Conservation (phyloP, 37 sponge, comb jelly and placozoan species). For the Axinella damicornis region DNA sequence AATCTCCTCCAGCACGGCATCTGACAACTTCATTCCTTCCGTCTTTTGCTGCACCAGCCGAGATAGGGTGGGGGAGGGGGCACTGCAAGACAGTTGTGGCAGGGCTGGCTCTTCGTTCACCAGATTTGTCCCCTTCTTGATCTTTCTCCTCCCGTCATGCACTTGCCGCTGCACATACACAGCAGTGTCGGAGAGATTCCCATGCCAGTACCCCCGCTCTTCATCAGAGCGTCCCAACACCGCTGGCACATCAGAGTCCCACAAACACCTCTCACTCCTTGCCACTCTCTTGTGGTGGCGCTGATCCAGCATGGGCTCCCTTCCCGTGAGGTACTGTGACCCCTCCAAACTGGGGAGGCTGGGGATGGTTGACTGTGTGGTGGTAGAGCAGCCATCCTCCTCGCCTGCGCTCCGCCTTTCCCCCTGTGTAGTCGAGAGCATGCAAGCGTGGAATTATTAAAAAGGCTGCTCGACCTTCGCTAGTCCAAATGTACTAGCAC, state of each 20-base stretch:
- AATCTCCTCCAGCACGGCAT: conserved; percentile 6
- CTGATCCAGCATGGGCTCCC: too few relatives aligned
- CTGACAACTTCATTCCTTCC: conserved; percentile 7
- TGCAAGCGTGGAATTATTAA: too few relatives aligned
- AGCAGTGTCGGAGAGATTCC: conserved; percentile 23
- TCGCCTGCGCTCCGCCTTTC: too few relatives aligned
- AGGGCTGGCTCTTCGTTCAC: too few relatives aligned
- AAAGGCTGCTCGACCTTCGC: too few relatives aligned
- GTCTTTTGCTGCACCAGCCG: conserved; percentile 25
- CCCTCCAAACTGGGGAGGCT: conserved; percentile 13
- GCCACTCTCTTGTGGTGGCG: too few relatives aligned
- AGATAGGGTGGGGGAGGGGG: conserved; percentile 1
- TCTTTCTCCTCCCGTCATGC: too few relatives aligned
- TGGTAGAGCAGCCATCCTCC: background rate
- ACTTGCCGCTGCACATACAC: background rate
- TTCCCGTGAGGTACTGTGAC: conserved; percentile 30
- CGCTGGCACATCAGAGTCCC: conserved; percentile 12
- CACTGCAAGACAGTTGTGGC: background rate
- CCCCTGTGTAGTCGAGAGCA: too few relatives aligned
- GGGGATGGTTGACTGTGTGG: conserved; percentile 20
- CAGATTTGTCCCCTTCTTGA: too few relatives aligned
- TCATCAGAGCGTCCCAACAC: too few relatives aligned
- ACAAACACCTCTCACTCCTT: background rate
- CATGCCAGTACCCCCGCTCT: background rate
- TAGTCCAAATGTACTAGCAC: too few relatives aligned